Conservation (phyloP, 2,888 invertebrate species). For the Siphlonurus alternatus region DNA sequence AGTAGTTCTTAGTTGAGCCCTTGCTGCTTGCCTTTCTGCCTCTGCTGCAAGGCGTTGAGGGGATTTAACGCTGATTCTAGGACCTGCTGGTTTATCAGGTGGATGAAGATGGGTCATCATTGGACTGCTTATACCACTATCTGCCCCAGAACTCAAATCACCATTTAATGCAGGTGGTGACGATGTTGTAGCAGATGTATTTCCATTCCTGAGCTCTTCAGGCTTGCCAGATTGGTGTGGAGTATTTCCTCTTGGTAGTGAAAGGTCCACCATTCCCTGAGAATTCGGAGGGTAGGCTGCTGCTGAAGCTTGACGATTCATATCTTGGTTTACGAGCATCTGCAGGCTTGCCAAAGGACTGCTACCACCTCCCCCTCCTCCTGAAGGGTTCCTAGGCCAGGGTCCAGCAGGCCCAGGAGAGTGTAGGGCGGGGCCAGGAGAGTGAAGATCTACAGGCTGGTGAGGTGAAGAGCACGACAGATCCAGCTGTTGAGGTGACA, state of each 20-base stretch:
- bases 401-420: not conserved
- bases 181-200: constrained; percentile 10
- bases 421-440: not conserved
- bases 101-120: constrained; percentile 13
- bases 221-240: constrained; percentile 23
- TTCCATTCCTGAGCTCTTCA: constrained; percentile 7
- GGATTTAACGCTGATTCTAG: constrained; percentile 1
- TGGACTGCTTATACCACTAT: constrained; percentile 24
- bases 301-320: constrained; percentile 22
- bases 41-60: not conserved
- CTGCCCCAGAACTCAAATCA: constrained; percentile 23
- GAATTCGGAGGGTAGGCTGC: not conserved
- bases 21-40: not conserved
- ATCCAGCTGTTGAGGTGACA: not conserved
- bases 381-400: not conserved
- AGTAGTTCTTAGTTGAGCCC: not conserved
- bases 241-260: constrained; percentile 23
- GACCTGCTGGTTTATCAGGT: constrained; percentile 2
- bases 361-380: not conserved
- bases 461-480: not conserved
- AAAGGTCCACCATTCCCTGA: constrained; percentile 20
- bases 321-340: constrained; percentile 26
- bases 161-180: constrained; percentile 19
- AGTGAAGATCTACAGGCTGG: not conserved
- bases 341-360: constrained; percentile 25